Evolutionary conservation across 2,113 vertebrate species (phyloP).

Genomic region (Neotragus pygmaeus): DNA sequence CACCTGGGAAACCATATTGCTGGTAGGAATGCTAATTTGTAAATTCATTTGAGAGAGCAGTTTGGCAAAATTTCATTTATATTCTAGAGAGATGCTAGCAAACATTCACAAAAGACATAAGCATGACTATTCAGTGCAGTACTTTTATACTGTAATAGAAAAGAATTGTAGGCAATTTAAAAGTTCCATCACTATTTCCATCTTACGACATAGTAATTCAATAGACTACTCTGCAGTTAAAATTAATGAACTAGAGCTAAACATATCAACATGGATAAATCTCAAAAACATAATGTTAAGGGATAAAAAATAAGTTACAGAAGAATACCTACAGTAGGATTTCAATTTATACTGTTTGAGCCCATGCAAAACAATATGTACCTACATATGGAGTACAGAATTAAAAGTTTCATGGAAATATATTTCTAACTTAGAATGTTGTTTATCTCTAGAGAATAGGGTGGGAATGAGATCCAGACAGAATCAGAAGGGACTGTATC

Average conservation of each 20-base stretch:
- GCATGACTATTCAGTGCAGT: neutral
- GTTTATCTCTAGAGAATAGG: neutral
- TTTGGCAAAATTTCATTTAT: slow-evolving; percentile 15
- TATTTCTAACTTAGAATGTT: neutral
- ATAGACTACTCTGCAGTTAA: slow-evolving; percentile 19
- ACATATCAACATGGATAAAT: slow-evolving; percentile 23
- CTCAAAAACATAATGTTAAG: slow-evolving; percentile 26
- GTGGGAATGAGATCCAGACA: neutral
- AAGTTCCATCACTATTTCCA: slow-evolving; percentile 20
- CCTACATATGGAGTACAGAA: neutral
- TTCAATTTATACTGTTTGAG: neutral
- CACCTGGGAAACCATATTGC: neutral
- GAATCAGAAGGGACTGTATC: neutral
- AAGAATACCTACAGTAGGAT: neutral
- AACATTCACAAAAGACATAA: neutral
- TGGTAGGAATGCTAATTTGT: neutral
- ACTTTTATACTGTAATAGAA: slow-evolving; percentile 43
- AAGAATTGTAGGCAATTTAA: slow-evolving; percentile 42
- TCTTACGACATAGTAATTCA: slow-evolving; percentile 4
- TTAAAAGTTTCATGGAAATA: neutral
- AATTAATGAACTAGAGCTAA: slow-evolving; percentile 51
- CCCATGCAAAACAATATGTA: neutral
- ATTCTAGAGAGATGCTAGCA: slow-evolving; percentile 28
- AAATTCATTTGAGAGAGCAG: neutral
- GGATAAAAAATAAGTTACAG: neutral